Conservation (phyloP, 2,888 invertebrate genomes). For the Chymomyza procnemis region DNA sequence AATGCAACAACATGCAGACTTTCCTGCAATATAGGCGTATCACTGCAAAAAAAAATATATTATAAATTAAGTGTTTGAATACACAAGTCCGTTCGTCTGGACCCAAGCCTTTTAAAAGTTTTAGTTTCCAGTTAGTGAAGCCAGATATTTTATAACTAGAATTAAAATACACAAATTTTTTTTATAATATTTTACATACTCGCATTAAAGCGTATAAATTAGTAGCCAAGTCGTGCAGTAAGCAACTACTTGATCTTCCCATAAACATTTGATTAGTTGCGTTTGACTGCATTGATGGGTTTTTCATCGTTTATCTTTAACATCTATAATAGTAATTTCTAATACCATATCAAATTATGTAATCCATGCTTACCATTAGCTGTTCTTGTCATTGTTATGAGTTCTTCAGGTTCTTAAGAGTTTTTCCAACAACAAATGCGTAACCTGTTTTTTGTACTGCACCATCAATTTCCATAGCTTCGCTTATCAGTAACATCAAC, state of each 20-base stretch:
- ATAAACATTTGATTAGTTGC: conserved; percentile 52
- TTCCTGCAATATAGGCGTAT: too few relatives aligned
- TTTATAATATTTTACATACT: not conserved
- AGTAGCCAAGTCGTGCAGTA: not conserved
- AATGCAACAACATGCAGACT: too few relatives aligned
- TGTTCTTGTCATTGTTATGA: conserved; percentile 28
- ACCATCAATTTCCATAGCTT: not conserved
- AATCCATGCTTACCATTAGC: conserved; percentile 48
- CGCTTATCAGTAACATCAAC: conserved; percentile 40
- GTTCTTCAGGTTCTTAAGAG: not conserved
- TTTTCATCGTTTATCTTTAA: conserved; percentile 15
- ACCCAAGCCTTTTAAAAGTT: too few relatives aligned
- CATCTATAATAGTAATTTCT: conserved; percentile 18
- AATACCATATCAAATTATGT: conserved; percentile 51
- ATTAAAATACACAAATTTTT: not conserved
- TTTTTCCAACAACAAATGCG: not conserved
- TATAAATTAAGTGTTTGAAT: too few relatives aligned
- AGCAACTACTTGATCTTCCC: conserved; percentile 31
- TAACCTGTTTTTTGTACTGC: not conserved
- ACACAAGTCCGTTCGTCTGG: too few relatives aligned
- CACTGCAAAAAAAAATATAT: too few relatives aligned
- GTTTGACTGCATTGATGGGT: conserved; percentile 16
- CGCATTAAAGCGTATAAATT: not conserved
- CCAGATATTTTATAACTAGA: not conserved
- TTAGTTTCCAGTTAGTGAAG: not conserved